Conservation (phyloP, 2,113 vertebrate genomes). For the Sinocyclocheilus grahami region DNA sequence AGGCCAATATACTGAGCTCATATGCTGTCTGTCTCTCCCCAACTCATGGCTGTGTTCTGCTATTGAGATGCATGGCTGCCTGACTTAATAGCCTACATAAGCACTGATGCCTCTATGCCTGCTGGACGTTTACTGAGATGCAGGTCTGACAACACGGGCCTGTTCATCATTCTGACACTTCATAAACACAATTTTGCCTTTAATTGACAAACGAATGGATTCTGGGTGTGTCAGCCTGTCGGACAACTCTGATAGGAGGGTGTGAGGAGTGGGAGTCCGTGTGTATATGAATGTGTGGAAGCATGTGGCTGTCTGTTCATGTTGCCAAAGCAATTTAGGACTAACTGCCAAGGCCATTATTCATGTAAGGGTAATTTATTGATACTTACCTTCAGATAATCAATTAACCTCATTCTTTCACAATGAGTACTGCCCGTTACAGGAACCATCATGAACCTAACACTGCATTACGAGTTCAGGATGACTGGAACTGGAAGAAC, state of each 20-base stretch:
- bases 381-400: slow-evolving; percentile 37
- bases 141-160: slow-evolving; percentile 33
- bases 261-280: background rate
- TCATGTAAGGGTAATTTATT: slow-evolving; percentile 55
- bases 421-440: background rate
- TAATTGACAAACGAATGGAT: slow-evolving; percentile 56
- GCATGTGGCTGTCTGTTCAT: slow-evolving; percentile 37
- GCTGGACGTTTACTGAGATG: slow-evolving; percentile 34
- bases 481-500: background rate
- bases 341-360: slow-evolving; percentile 45
- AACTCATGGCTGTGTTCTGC: slow-evolving; percentile 51
- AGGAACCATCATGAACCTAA: background rate
- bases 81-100: slow-evolving; percentile 54
- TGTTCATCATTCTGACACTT: slow-evolving; percentile 57
- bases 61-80: slow-evolving; percentile 50
- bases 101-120: slow-evolving; percentile 50
- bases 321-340: slow-evolving; percentile 61
- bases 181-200: slow-evolving; percentile 53
- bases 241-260: background rate
- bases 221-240: slow-evolving; percentile 7
- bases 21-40: slow-evolving; percentile 43
- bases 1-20: slow-evolving; percentile 39
- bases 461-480: background rate
- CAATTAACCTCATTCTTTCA: slow-evolving; percentile 27
- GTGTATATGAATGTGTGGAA: slow-evolving; percentile 20